phyloP scores from a whole-genome alignment of 2,888 invertebrate species.

The Microctonus hyperodae region DNA sequence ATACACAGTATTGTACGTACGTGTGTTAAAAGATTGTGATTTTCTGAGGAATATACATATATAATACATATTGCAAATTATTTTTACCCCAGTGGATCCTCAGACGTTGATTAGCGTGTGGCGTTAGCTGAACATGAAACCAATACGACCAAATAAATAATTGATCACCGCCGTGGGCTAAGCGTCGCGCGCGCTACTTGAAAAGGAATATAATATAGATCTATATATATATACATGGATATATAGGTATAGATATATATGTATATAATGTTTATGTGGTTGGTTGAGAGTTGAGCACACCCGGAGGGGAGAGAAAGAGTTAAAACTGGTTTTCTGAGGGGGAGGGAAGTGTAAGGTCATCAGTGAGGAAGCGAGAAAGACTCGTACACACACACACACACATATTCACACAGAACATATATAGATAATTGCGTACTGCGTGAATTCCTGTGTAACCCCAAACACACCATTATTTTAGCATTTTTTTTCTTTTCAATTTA shows the following conservation, averaged over 20 bases:
- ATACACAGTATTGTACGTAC: no score
- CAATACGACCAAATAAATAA: slow-evolving; percentile 62
- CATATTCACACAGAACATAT: no score
- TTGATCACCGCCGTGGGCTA: slow-evolving; percentile 60
- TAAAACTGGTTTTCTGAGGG: slow-evolving; percentile 55
- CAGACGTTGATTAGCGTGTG: slow-evolving; percentile 29
- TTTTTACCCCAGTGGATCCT: slow-evolving; percentile 20
- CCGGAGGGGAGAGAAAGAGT: slow-evolving; percentile 50
- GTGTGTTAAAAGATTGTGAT: background rate
- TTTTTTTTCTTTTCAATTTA: no score
- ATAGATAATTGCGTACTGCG: no score
- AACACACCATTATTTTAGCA: background rate
- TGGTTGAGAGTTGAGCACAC: slow-evolving; percentile 33
- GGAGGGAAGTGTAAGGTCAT: slow-evolving; percentile 58
- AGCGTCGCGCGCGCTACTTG: slow-evolving; percentile 48
- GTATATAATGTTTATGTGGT: slow-evolving; percentile 23
- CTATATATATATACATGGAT: slow-evolving; percentile 18
- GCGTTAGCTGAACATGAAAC: slow-evolving; percentile 47
- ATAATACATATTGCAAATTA: no score
- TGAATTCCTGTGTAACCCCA: no score
- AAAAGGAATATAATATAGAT: slow-evolving; percentile 7
- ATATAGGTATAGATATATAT: no score
- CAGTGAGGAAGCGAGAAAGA: slow-evolving; percentile 47
- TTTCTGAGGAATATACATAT: no score
- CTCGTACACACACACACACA: slow-evolving; percentile 8